A percentile compares a stretch with the other conserved stretches of the same genome.
Evolutionary conservation across 2,797 vertebrate genomes (phyloP).

Genomic region (Halcyon smyrnensis): DNA sequence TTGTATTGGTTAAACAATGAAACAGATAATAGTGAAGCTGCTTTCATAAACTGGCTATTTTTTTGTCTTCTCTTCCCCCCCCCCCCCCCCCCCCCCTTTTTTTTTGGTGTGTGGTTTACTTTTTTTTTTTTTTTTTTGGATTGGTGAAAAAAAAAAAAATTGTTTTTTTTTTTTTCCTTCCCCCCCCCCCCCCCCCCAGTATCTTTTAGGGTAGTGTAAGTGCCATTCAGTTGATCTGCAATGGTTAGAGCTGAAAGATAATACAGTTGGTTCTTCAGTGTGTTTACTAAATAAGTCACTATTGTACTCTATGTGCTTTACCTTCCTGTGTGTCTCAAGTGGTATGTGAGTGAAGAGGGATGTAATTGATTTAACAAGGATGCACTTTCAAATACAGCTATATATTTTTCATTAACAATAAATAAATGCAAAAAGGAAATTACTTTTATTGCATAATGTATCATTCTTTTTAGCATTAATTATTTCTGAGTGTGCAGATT

Average conservation of each 20-base stretch:
- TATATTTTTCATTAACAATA: not conserved
- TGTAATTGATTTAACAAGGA: not conserved
- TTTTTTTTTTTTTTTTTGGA: too few species aligned
- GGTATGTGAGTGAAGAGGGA: not conserved
- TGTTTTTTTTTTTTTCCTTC: too few species aligned
- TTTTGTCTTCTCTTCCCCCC: not conserved
- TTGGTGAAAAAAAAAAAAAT: too few species aligned
- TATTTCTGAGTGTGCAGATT: not conserved
- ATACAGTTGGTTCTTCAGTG: not conserved
- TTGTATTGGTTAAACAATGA: not conserved
- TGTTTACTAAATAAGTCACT: not conserved
- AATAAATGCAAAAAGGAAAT: not conserved
- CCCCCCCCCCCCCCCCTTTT: rapidly evolving
- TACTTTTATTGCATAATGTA: not conserved
- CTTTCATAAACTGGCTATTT: not conserved
- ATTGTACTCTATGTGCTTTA: not conserved
- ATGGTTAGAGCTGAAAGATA: not conserved
- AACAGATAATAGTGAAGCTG: not conserved
- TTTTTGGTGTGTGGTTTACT: too few species aligned
- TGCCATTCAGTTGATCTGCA: not conserved
- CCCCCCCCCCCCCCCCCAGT: rapidly evolving
- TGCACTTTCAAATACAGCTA: not conserved
- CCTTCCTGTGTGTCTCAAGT: not conserved
- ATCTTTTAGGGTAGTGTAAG: not conserved
- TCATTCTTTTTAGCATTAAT: not conserved